These are phyloP conservation scores for Glaucopsyche alexis DNA, from an alignment of 2,888 invertebrate species.

Conservation along the genomic window DNA sequence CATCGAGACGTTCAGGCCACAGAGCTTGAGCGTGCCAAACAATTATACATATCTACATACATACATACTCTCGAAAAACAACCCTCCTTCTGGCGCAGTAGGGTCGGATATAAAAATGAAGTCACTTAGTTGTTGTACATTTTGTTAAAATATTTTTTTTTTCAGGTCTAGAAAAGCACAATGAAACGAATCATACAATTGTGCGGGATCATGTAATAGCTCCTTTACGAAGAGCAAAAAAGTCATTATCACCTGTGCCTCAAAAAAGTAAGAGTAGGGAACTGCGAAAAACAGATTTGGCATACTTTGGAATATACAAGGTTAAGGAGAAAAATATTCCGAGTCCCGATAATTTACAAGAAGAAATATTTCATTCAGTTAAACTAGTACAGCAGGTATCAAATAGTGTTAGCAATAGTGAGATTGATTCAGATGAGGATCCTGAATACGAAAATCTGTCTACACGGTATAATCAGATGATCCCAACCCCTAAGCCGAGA, in stretches of 20 bases:
- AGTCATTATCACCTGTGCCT: slow-evolving; percentile 51
- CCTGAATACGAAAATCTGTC: slow-evolving; percentile 69
- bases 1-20: too few species aligned
- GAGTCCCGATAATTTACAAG: slow-evolving; percentile 47
- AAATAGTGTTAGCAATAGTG: slow-evolving; percentile 67
- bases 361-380: slow-evolving; percentile 66
- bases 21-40: too few species aligned
- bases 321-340: slow-evolving; percentile 40
- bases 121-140: too few species aligned
- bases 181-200: slow-evolving; percentile 36
- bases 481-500: slow-evolving; percentile 61
- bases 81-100: too few species aligned
- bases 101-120: too few species aligned
- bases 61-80: too few species aligned
- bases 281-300: slow-evolving; percentile 80
- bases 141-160: background rate
- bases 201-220: slow-evolving; percentile 30
- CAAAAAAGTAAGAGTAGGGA: slow-evolving; percentile 65
- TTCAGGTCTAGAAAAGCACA: slow-evolving; percentile 38
- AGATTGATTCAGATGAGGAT: slow-evolving; percentile 66
- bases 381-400: slow-evolving; percentile 66
- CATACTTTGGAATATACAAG: slow-evolving; percentile 76
- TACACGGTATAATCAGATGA: slow-evolving; percentile 41
- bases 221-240: slow-evolving; percentile 43
- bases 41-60: too few species aligned